A percentile compares a stretch with the other conserved stretches of the same genome.
phyloP scores from a whole-genome alignment of 1,140 invertebrate species.

The Heliconius himera region DNA sequence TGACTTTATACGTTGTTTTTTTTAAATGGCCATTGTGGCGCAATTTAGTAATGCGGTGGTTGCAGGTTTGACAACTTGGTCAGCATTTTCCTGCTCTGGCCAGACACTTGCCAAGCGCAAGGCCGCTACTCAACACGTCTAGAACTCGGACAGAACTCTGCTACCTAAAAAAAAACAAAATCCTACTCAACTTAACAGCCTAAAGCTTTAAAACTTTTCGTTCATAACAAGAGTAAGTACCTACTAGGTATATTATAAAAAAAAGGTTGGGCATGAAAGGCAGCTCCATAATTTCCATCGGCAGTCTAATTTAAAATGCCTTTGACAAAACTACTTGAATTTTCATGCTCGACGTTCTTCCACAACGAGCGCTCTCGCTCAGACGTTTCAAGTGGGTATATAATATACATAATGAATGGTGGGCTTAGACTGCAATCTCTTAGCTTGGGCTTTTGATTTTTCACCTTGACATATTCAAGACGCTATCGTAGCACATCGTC shows the following conservation, averaged over 20 bases:
- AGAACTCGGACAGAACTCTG: too few species aligned
- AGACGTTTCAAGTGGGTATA: background rate
- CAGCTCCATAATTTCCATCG: background rate
- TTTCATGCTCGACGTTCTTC: background rate
- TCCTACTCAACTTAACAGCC: background rate
- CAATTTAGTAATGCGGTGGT: too few species aligned
- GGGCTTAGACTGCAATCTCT: background rate
- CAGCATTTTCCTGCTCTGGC: too few species aligned
- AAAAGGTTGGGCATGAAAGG: background rate
- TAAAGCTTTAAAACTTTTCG: background rate
- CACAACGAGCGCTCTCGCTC: background rate
- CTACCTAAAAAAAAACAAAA: too few species aligned
- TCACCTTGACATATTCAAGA: background rate
- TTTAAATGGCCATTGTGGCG: too few species aligned
- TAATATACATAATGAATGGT: background rate
- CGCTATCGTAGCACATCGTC: too few species aligned
- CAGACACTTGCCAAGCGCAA: too few species aligned
- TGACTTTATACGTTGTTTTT: too few species aligned
- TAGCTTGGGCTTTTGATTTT: background rate
- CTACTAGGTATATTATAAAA: background rate
- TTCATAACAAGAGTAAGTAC: background rate
- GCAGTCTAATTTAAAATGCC: constrained; percentile 18
- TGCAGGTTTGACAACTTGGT: too few species aligned
- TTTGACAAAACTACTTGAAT: constrained; percentile 17
- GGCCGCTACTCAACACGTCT: too few species aligned